Percentiles rank a stretch among this genome's conserved stretches.
These are phyloP conservation scores for Dendrolimus houi DNA, from an alignment of 2,888 invertebrate genomes.

Conservation along the genomic window DNA sequence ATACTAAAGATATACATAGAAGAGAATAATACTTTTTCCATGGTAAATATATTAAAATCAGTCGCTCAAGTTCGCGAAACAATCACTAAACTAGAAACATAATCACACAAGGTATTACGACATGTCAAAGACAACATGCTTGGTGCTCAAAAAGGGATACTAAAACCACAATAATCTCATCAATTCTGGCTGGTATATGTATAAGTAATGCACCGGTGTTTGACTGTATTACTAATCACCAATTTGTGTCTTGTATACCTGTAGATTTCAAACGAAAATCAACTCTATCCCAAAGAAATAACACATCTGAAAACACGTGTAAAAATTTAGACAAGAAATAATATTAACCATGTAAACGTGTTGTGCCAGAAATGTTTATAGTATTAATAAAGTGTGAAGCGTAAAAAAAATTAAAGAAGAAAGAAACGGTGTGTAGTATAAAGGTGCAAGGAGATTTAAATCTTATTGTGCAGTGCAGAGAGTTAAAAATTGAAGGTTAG, in stretches of 20 bases:
- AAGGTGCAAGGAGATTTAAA: conserved; percentile 65
- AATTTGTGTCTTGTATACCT: conserved; percentile 21
- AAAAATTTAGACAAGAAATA: conserved; percentile 35
- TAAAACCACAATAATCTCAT: conserved; percentile 20
- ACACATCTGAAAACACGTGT: conserved; percentile 20
- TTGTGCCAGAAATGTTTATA: conserved; percentile 46
- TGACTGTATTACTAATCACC: conserved; percentile 28
- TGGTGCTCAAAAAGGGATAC: conserved; percentile 44
- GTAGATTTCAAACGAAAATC: conserved; percentile 20
- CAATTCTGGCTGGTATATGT: conserved; percentile 71
- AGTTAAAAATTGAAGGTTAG: conserved; percentile 53
- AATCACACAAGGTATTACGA: conserved; percentile 34
- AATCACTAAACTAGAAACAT: conserved; percentile 6
- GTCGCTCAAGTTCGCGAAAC: neutral
- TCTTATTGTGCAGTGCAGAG: conserved; percentile 68
- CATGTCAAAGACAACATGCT: conserved; percentile 36
- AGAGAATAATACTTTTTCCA: neutral
- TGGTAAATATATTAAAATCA: neutral
- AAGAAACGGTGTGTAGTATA: conserved; percentile 48
- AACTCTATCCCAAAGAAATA: neutral
- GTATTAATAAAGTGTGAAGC: conserved; percentile 48
- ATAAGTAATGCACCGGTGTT: conserved; percentile 72
- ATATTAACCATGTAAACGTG: conserved; percentile 37
- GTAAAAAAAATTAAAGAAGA: conserved; percentile 45
- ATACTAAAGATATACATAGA: neutral